Percentiles rank a stretch among this genome's conserved stretches.
phyloP scores from a whole-genome alignment of 2,113 vertebrate genomes.

The Aviceda subcristata region DNA sequence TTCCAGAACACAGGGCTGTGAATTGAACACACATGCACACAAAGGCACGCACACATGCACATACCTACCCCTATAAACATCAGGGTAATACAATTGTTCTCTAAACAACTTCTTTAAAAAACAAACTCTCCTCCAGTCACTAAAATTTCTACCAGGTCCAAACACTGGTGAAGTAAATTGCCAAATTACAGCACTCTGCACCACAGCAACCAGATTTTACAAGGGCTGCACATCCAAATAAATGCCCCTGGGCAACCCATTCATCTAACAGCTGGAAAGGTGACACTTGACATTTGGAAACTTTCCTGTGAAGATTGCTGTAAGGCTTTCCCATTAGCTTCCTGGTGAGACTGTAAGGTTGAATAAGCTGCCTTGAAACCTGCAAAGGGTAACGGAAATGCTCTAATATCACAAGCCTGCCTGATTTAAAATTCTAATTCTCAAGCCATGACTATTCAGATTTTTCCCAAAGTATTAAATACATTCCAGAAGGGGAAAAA shows the following conservation, averaged over 20 bases:
- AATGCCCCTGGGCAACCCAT: conserved; percentile 78
- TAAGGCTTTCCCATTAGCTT: conserved; percentile 82
- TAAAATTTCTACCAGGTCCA: conserved; percentile 31
- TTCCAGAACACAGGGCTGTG: neutral
- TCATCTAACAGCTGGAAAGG: conserved; percentile 83
- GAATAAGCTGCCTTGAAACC: conserved; percentile 78
- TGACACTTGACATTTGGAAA: conserved; percentile 82
- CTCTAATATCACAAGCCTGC: conserved; percentile 59
- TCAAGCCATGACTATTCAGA: conserved; percentile 63
- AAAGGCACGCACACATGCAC: neutral
- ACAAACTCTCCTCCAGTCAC: neutral
- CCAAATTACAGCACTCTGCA: conserved; percentile 67
- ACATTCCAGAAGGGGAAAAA: neutral
- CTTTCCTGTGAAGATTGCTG: conserved; percentile 76
- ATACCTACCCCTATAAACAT: neutral
- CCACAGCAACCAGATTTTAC: conserved; percentile 70
- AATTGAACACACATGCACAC: neutral
- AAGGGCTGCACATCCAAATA: conserved; percentile 75
- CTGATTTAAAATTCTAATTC: conserved; percentile 74
- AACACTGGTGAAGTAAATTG: conserved; percentile 52
- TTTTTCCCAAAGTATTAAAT: conserved; percentile 35
- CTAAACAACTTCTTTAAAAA: conserved; percentile 13
- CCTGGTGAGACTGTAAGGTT: conserved; percentile 80
- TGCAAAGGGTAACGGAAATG: conserved; percentile 75
- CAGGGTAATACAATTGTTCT: neutral